Evolutionary conservation across 2,888 invertebrate species (phyloP).

Genomic region (Lamellibrachia columna): DNA sequence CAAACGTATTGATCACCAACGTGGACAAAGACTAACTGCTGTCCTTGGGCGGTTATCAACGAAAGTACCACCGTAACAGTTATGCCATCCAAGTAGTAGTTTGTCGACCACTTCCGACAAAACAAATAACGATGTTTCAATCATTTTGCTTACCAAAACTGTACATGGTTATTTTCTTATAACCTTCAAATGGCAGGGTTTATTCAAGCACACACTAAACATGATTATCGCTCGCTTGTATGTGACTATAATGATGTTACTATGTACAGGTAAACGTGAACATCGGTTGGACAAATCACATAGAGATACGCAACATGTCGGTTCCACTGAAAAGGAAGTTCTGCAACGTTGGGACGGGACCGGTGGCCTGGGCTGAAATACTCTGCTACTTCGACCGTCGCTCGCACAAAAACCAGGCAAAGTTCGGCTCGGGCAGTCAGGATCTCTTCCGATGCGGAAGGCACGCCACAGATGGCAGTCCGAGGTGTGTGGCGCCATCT

Average conservation of each 20-base stretch:
- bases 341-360: slow-evolving; percentile 34
- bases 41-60: too few relatives aligned
- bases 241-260: neutral
- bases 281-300: neutral
- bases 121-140: too few relatives aligned
- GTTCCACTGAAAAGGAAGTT: neutral
- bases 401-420: slow-evolving; percentile 26
- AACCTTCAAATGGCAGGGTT: too few relatives aligned
- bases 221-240: neutral
- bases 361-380: slow-evolving; percentile 30
- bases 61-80: too few relatives aligned
- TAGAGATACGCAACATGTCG: neutral
- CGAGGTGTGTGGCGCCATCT: slow-evolving; percentile 30
- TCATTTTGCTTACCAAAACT: too few relatives aligned
- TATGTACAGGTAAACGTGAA: neutral
- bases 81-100: too few relatives aligned
- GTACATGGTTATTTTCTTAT: too few relatives aligned
- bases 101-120: too few relatives aligned
- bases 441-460: slow-evolving; percentile 33
- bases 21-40: too few relatives aligned
- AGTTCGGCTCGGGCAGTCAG: slow-evolving; percentile 23
- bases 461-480: slow-evolving; percentile 28
- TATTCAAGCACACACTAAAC: too few relatives aligned
- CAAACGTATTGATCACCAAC: too few relatives aligned
- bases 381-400: slow-evolving; percentile 34